phyloP scores from a whole-genome alignment of 2,888 invertebrate species.

The Actias luna region DNA sequence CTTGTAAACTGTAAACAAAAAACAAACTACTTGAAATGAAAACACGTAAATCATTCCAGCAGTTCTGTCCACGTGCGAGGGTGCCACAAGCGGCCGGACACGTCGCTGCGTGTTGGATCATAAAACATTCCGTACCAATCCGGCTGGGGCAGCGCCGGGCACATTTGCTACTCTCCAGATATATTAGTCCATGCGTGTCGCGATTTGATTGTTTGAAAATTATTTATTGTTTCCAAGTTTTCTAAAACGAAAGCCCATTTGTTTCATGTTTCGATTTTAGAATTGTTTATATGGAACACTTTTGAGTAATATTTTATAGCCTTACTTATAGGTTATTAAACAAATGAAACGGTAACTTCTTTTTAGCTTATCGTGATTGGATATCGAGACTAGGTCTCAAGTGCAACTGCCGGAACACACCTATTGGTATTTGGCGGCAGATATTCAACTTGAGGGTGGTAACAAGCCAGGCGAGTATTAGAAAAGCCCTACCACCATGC shows the following conservation, averaged over 20 bases:
- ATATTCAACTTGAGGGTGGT: no score
- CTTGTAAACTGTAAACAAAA: slow-evolving; percentile 46
- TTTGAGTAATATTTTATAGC: not conserved
- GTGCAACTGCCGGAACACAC: no score
- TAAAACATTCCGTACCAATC: slow-evolving; percentile 60
- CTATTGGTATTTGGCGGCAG: no score
- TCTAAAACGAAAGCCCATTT: not conserved
- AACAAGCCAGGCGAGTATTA: no score
- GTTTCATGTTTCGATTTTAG: slow-evolving; percentile 2
- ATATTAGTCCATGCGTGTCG: slow-evolving; percentile 38
- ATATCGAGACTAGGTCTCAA: no score
- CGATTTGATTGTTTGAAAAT: slow-evolving; percentile 44
- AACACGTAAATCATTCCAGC: slow-evolving; percentile 64
- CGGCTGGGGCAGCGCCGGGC: slow-evolving; percentile 34
- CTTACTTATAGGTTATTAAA: not conserved
- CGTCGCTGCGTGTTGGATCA: slow-evolving; percentile 56
- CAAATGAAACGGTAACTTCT: no score
- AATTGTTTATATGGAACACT: not conserved
- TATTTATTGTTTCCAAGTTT: slow-evolving; percentile 19
- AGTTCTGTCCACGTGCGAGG: slow-evolving; percentile 65
- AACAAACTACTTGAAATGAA: slow-evolving; percentile 58
- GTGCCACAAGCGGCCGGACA: slow-evolving; percentile 53
- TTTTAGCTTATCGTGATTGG: no score
- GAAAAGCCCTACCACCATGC: no score
- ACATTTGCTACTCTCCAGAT: slow-evolving; percentile 36